Percentiles rank a stretch among this genome's conserved stretches.
Evolutionary conservation across 2,113 vertebrate species (phyloP).

Genomic region (Cephalopholis sonnerati): DNA sequence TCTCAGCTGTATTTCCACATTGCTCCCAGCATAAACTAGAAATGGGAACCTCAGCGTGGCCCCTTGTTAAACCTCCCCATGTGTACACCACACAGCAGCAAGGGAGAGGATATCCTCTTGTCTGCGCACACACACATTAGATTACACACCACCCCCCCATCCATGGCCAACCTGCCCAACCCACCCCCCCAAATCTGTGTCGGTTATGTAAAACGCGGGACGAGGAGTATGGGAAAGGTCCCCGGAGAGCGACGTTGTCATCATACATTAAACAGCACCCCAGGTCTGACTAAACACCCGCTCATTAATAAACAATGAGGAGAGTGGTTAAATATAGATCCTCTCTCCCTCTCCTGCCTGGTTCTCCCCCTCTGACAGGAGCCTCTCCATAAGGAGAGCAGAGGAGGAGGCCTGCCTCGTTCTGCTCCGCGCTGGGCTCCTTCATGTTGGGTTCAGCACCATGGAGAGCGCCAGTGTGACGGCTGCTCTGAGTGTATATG

Average conservation of each 20-base stretch:
- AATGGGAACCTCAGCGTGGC: constrained; percentile 63
- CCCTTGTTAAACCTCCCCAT: constrained; percentile 74
- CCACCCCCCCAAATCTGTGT: constrained; percentile 63
- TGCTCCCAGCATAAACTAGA: constrained; percentile 50
- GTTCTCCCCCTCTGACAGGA: constrained; percentile 49
- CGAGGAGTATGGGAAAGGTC: constrained; percentile 74
- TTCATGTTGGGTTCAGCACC: constrained; percentile 79
- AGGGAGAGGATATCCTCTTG: constrained; percentile 65
- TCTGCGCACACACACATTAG: constrained; percentile 50
- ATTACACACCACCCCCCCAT: constrained; percentile 40
- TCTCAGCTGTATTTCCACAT: constrained; percentile 39
- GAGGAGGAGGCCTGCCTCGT: constrained; percentile 49
- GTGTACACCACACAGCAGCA: constrained; percentile 62
- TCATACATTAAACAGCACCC: constrained; percentile 85
- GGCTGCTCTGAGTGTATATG: constrained; percentile 18
- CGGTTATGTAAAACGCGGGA: constrained; percentile 80
- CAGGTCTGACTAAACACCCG: constrained; percentile 84
- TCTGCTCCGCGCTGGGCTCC: constrained; percentile 30
- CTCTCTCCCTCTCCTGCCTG: constrained; percentile 16
- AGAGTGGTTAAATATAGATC: constrained; percentile 81
- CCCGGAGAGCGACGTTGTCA: constrained; percentile 79
- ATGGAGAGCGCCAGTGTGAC: constrained; percentile 70
- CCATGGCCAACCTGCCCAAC: constrained; percentile 49
- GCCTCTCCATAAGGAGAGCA: constrained; percentile 61
- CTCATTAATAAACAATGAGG: constrained; percentile 84